phyloP scores from a whole-genome alignment of 2,888 invertebrate genomes.

The Amphiduros pacificus region DNA sequence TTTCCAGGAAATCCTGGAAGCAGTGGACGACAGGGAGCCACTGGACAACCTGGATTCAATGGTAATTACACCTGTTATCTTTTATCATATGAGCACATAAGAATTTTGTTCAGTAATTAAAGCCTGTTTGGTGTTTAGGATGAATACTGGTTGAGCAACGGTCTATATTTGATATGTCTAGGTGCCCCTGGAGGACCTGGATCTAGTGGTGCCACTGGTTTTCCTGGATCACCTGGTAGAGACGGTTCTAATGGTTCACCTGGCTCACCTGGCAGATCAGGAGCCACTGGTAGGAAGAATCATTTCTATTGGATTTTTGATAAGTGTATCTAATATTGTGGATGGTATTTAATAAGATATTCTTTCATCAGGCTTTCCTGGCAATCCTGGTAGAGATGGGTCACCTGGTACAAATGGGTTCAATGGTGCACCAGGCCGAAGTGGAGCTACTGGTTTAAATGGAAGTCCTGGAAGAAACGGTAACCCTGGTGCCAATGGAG shows the following conservation, averaged over 20 bases:
- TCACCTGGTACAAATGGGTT: conserved; percentile 5
- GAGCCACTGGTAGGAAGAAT: background rate
- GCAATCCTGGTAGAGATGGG: conserved; percentile 12
- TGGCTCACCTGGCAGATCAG: background rate
- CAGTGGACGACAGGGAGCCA: conserved; percentile 16
- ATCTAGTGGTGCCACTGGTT: conserved; percentile 1
- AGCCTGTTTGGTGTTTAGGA: too few relatives aligned
- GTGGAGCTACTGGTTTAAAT: background rate
- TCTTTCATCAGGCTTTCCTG: conserved; percentile 8
- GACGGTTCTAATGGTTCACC: background rate
- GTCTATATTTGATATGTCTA: too few relatives aligned
- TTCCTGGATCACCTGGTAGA: background rate
- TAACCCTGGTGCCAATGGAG: background rate
- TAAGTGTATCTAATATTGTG: too few relatives aligned
- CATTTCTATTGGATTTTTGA: too few relatives aligned
- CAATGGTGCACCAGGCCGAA: conserved; percentile 5
- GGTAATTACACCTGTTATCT: too few relatives aligned
- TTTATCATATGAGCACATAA: too few relatives aligned
- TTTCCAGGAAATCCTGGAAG: conserved; percentile 14
- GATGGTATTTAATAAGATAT: too few relatives aligned
- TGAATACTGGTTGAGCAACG: too few relatives aligned
- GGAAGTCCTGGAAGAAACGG: background rate
- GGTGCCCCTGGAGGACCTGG: too few relatives aligned
- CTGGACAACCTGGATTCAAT: conserved; percentile 1
- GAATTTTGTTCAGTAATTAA: too few relatives aligned